These are phyloP conservation scores for Cheilosia scutellata DNA, from an alignment of 2,888 invertebrate species.

Conservation along the genomic window DNA sequence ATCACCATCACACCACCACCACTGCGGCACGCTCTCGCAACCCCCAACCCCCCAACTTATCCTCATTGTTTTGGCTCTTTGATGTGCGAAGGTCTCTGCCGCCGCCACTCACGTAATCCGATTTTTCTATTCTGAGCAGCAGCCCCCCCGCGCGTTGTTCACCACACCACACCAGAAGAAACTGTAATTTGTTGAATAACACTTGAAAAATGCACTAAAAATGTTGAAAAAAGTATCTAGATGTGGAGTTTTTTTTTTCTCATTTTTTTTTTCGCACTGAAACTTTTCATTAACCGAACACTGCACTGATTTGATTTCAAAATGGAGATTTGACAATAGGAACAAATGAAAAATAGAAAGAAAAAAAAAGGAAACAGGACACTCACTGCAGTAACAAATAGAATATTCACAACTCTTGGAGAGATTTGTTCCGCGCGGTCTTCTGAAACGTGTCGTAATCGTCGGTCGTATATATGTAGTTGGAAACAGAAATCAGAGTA, in stretches of 20 bases:
- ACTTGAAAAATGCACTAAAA: slow-evolving; percentile 54
- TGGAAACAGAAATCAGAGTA: slow-evolving; percentile 62
- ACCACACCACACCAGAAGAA: background rate
- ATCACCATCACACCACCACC: slow-evolving; percentile 37
- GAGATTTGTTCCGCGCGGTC: slow-evolving; percentile 74
- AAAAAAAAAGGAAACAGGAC: slow-evolving; percentile 11
- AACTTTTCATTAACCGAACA: background rate
- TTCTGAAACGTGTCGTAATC: slow-evolving; percentile 47
- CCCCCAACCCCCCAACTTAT: slow-evolving; percentile 67
- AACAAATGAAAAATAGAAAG: background rate
- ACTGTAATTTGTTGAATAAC: slow-evolving; percentile 63
- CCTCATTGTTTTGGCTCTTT: slow-evolving; percentile 71
- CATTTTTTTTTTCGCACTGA: background rate
- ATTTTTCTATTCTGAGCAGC: slow-evolving; percentile 35
- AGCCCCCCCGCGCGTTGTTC: slow-evolving; percentile 17
- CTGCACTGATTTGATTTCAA: slow-evolving; percentile 51
- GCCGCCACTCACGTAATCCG: slow-evolving; percentile 74
- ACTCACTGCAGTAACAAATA: slow-evolving; percentile 73
- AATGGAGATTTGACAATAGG: slow-evolving; percentile 35
- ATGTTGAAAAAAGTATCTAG: slow-evolving; percentile 31
- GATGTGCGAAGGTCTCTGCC: slow-evolving; percentile 73
- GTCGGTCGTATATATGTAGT: slow-evolving; percentile 42
- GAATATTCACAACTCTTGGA: slow-evolving; percentile 73
- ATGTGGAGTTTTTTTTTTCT: background rate
- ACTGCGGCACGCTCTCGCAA: slow-evolving; percentile 16